phyloP scores from a whole-genome alignment of 2,888 invertebrate species.

The Caenorhabditis sp. region DNA sequence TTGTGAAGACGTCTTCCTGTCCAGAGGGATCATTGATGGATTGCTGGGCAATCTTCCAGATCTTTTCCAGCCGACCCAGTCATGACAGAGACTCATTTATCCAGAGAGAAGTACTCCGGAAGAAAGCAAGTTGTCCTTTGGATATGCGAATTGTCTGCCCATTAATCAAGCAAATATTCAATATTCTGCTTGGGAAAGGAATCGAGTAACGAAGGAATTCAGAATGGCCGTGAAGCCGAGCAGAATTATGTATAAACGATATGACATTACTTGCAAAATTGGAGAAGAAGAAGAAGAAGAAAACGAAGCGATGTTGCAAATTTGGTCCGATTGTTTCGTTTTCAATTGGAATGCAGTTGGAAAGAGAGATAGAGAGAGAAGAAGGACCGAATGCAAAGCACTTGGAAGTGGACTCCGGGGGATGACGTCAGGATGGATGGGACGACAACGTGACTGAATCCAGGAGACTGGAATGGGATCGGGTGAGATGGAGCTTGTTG shows the following conservation, averaged over 20 bases:
- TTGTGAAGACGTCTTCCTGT: slow-evolving; percentile 43
- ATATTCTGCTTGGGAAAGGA: not conserved
- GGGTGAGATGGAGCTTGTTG: not conserved
- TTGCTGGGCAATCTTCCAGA: too few species aligned
- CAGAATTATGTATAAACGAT: slow-evolving; percentile 13
- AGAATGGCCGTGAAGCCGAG: not conserved
- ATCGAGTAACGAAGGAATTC: not conserved
- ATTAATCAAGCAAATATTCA: slow-evolving; percentile 1
- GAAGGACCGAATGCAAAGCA: not conserved
- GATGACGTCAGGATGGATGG: not conserved
- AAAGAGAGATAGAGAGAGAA: not conserved
- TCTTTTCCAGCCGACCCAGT: too few species aligned
- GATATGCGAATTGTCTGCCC: too few species aligned
- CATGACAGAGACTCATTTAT: too few species aligned
- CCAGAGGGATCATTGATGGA: slow-evolving; percentile 19
- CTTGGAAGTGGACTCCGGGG: not conserved
- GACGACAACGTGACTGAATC: not conserved
- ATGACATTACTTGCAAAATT: slow-evolving; percentile 8
- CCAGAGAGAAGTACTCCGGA: too few species aligned
- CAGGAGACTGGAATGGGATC: slow-evolving; percentile 15
- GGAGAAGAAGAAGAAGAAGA: slow-evolving; percentile 2
- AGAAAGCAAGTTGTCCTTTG: too few species aligned
- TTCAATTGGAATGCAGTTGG: not conserved
- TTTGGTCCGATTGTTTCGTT: slow-evolving; percentile 7
- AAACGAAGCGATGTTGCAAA: slow-evolving; percentile 8